phyloP scores from a whole-genome alignment of 2,797 vertebrate species.

The Austrolebias charrua region DNA sequence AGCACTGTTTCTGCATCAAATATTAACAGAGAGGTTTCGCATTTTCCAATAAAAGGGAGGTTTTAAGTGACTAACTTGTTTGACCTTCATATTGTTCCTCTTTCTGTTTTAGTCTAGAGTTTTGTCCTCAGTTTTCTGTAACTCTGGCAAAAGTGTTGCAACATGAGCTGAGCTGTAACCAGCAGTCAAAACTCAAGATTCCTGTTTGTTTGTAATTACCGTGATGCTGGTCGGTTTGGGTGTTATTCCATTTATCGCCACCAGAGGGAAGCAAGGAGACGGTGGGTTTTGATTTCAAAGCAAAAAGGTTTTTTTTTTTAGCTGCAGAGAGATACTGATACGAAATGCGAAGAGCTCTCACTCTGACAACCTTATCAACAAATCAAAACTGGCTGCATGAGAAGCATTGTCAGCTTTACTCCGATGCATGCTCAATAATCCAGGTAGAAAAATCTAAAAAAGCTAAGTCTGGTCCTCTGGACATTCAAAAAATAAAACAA shows the following conservation, averaged over 20 bases:
- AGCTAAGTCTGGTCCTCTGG: too few species aligned
- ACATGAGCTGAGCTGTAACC: background rate
- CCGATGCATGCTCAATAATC: too few species aligned
- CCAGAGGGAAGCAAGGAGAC: conserved; percentile 23
- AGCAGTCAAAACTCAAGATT: background rate
- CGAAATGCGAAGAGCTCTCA: conserved; percentile 10
- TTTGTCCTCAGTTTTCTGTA: conserved; percentile 3
- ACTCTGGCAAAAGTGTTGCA: conserved; percentile 7
- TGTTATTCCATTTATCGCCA: background rate
- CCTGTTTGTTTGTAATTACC: background rate
- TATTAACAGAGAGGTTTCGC: background rate
- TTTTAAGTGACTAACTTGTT: background rate
- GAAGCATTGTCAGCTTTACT: too few species aligned
- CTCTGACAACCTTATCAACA: conserved; percentile 13
- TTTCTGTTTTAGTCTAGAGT: conserved; percentile 6
- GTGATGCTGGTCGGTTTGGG: background rate
- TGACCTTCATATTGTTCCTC: conserved; percentile 4
- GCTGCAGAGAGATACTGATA: conserved; percentile 19
- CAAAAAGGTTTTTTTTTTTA: conserved; percentile 16
- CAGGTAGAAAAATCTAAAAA: too few species aligned
- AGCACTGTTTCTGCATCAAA: background rate
- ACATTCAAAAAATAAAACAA: too few species aligned
- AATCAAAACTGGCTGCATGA: background rate
- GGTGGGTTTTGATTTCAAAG: conserved; percentile 15
- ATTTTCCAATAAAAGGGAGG: background rate